Conservation (phyloP, 2,888 invertebrate genomes). For the Corythucha ciliata region DNA sequence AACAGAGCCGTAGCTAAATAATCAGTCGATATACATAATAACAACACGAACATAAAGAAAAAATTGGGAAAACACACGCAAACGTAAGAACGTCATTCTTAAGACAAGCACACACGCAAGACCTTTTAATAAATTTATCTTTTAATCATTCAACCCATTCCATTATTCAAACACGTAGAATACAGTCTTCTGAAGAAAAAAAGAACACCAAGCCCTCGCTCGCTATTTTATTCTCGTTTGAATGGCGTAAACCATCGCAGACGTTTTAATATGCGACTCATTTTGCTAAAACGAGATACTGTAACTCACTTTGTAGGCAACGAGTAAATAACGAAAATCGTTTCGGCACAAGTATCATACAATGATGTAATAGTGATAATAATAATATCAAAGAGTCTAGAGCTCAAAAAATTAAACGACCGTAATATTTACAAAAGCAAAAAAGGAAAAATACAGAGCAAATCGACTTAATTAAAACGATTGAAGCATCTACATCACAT, state of each 20-base stretch:
- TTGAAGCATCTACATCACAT: slow-evolving; percentile 32
- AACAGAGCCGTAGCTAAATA: slow-evolving; percentile 20
- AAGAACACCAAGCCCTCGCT: slow-evolving; percentile 7
- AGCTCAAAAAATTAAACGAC: background rate
- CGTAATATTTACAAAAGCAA: slow-evolving; percentile 30
- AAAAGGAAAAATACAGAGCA: slow-evolving; percentile 25
- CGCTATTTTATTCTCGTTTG: slow-evolving; percentile 1
- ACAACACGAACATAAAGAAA: slow-evolving; percentile 24
- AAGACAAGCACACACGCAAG: slow-evolving; percentile 7
- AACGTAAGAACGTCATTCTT: slow-evolving; percentile 11
- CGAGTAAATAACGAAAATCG: too few relatives aligned
- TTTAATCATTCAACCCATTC: background rate
- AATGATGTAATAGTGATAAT: too few relatives aligned
- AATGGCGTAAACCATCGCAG: slow-evolving; percentile 1
- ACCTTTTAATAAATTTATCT: background rate
- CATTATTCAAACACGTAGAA: slow-evolving; percentile 11
- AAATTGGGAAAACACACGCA: slow-evolving; percentile 15
- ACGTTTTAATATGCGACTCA: slow-evolving; percentile 6
- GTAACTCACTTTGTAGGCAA: too few relatives aligned
- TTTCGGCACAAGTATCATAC: too few relatives aligned
- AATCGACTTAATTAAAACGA: slow-evolving; percentile 25
- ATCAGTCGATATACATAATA: slow-evolving; percentile 30
- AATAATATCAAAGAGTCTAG: background rate
- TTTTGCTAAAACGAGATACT: slow-evolving; percentile 10
- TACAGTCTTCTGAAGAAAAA: slow-evolving; percentile 15